Evolutionary conservation across 2,797 vertebrate genomes (phyloP).

Genomic region (Urosaurus nigricauda): DNA sequence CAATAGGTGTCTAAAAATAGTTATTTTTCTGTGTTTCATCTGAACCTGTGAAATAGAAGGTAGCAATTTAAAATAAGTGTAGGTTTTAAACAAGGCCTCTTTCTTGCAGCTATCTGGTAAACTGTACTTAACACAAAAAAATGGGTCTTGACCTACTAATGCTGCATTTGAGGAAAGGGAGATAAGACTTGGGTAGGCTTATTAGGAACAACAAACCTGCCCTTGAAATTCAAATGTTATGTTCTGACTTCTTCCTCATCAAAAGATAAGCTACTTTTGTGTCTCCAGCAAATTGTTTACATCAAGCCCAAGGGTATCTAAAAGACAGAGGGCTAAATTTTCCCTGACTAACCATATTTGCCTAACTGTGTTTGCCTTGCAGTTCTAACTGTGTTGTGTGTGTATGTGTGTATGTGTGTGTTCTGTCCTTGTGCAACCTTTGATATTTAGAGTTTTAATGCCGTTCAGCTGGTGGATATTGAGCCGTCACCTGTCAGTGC

Average conservation of each 20-base stretch:
- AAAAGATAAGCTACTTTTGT: slow-evolving; percentile 23
- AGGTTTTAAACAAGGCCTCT: background rate
- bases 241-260: slow-evolving; percentile 40
- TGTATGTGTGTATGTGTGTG: slow-evolving; percentile 51
- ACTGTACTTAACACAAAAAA: background rate
- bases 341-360: slow-evolving; percentile 62
- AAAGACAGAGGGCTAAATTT: slow-evolving; percentile 42
- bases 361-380: slow-evolving; percentile 58
- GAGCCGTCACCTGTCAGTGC: slow-evolving; percentile 98
- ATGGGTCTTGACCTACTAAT: background rate
- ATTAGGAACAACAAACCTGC: background rate
- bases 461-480: slow-evolving; percentile 97
- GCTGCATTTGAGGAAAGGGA: background rate
- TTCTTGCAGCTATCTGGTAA: slow-evolving; percentile 14
- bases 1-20: background rate
- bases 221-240: slow-evolving; percentile 39
- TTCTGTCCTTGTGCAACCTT: slow-evolving; percentile 75
- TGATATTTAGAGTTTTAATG: slow-evolving; percentile 89
- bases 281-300: slow-evolving; percentile 3
- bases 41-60: slow-evolving; percentile 14
- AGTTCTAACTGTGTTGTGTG: slow-evolving; percentile 76
- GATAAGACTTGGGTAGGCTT: background rate
- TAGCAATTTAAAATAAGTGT: slow-evolving; percentile 31
- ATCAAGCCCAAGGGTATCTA: background rate
- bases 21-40: background rate